Percentiles rank a stretch among this genome's conserved stretches.
Evolutionary conservation across 2,888 invertebrate species (phyloP).

Genomic region (Apamea anceps): DNA sequence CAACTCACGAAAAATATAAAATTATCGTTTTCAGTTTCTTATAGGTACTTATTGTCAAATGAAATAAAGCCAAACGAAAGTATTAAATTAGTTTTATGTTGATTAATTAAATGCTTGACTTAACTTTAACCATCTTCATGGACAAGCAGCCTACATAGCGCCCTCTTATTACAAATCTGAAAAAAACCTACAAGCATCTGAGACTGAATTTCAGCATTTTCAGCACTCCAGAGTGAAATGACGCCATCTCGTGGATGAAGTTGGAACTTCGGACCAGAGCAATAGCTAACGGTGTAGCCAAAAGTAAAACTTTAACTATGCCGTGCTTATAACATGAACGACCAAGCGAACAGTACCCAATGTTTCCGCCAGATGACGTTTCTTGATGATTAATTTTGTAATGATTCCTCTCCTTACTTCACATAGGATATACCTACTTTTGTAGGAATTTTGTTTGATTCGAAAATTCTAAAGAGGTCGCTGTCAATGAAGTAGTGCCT

Average conservation of each 20-base stretch:
- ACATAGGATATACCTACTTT: not conserved
- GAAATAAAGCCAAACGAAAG: not conserved
- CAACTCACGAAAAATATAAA: not conserved
- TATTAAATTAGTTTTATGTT: not conserved
- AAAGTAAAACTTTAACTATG: not conserved
- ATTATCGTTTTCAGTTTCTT: not conserved
- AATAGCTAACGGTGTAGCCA: not conserved
- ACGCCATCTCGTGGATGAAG: slow-evolving; percentile 39
- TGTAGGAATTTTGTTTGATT: not conserved
- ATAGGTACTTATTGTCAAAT: not conserved
- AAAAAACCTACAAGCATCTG: not conserved
- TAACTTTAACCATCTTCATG: not conserved
- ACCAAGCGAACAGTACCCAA: slow-evolving; percentile 12
- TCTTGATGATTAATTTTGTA: not conserved
- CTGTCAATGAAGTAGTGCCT: not conserved
- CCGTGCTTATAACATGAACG: not conserved
- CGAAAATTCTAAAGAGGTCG: not conserved
- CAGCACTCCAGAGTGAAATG: not conserved
- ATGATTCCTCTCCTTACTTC: not conserved
- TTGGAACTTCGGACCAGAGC: slow-evolving; percentile 4
- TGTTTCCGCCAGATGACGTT: slow-evolving; percentile 28
- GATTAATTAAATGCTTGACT: not conserved
- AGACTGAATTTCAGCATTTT: not conserved
- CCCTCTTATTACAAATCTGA: slow-evolving; percentile 14
- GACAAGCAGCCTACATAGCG: not conserved